Conservation (phyloP, 1,140 invertebrate species). For the Drosophila jambulina region DNA sequence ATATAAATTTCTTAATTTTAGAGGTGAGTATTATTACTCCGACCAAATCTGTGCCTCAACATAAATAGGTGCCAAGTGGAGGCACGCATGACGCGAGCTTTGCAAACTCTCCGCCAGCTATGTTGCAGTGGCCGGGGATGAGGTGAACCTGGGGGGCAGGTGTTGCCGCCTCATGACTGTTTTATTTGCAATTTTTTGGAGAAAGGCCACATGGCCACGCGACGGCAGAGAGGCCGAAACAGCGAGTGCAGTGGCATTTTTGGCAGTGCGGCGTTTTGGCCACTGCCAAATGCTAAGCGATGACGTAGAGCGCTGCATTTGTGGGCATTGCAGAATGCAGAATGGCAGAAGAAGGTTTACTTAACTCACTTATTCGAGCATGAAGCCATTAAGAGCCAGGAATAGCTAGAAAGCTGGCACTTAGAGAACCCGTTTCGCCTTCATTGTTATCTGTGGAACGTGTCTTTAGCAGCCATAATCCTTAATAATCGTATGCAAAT, state of each 20-base stretch:
- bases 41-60: constrained; percentile 10
- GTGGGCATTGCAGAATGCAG: constrained; percentile 21
- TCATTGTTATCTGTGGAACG: constrained; percentile 34
- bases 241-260: constrained; percentile 33
- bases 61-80: constrained; percentile 74
- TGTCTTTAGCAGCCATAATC: constrained; percentile 35
- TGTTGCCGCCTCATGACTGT: constrained; percentile 60
- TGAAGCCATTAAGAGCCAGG: constrained; percentile 22
- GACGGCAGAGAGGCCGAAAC: constrained; percentile 6
- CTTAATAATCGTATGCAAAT: constrained; percentile 26
- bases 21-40: neutral
- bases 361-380: constrained; percentile 70
- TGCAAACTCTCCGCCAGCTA: constrained; percentile 48
- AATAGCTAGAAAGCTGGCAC: constrained; percentile 7
- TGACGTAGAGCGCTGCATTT: constrained; percentile 63
- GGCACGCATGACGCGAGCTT: constrained; percentile 75
- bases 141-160: constrained; percentile 9
- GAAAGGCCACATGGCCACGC: constrained; percentile 67
- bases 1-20: too few species aligned
- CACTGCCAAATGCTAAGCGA: constrained; percentile 45
- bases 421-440: constrained; percentile 31
- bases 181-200: constrained; percentile 77
- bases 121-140: constrained; percentile 3
- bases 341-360: constrained; percentile 46
- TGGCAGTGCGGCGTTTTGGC: constrained; percentile 5